A percentile compares a stretch with the other conserved stretches of the same genome.
Evolutionary conservation across 2,797 vertebrate genomes (phyloP).

Genomic region (Sibirionetta formosa): DNA sequence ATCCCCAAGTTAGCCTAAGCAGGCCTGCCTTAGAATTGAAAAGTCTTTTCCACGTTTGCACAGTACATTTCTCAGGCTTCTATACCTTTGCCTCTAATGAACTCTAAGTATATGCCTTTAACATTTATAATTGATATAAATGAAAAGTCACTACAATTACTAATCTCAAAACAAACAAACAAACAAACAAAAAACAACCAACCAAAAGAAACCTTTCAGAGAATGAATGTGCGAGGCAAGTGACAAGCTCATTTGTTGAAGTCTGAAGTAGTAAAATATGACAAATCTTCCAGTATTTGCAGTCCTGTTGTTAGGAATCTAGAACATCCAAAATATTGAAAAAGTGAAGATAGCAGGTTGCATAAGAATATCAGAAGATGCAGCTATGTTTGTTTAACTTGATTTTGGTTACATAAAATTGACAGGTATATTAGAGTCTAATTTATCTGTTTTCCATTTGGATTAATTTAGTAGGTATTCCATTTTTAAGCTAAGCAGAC

Average conservation of each 20-base stretch:
- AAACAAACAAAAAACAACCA: not conserved
- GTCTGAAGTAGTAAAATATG: not conserved
- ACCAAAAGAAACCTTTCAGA: not conserved
- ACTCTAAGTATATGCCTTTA: not conserved
- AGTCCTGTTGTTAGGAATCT: not conserved
- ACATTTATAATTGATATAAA: accelerated
- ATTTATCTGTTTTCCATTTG: not conserved
- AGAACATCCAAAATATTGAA: not conserved
- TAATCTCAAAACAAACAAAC: not conserved
- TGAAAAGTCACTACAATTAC: accelerated
- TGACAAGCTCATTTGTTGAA: not conserved
- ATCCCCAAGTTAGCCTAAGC: not conserved
- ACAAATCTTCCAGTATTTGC: not conserved
- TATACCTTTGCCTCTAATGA: accelerated
- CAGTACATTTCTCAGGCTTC: not conserved
- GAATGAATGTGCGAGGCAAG: not conserved
- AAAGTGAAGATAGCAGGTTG: not conserved
- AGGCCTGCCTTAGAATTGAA: not conserved
- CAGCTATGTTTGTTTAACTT: not conserved
- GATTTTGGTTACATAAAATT: not conserved
- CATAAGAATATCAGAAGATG: not conserved
- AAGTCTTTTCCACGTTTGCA: not conserved
- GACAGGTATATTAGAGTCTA: not conserved
- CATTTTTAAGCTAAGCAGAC: not conserved
- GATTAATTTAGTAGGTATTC: not conserved